phyloP scores from a whole-genome alignment of 2,113 vertebrate species.

The Blennius ocellaris region DNA sequence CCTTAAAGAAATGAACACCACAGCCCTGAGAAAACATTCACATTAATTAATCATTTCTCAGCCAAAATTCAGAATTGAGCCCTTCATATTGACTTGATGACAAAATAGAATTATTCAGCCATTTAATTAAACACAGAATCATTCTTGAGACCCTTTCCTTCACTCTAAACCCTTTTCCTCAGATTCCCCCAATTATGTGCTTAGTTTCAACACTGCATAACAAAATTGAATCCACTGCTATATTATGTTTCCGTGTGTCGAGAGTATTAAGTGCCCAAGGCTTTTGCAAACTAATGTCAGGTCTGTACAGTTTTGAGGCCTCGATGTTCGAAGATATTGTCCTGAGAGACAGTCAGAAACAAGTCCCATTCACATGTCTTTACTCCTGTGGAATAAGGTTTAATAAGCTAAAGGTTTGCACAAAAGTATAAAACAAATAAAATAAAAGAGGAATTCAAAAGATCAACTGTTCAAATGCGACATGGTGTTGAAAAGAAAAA shows the following conservation, averaged over 20 bases:
- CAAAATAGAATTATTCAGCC: slow-evolving; percentile 34
- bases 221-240: slow-evolving; percentile 42
- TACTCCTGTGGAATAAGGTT: too few relatives aligned
- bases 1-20: too few relatives aligned
- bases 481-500: too few relatives aligned
- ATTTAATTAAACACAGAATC: slow-evolving; percentile 10
- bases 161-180: neutral
- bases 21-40: too few relatives aligned
- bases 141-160: neutral
- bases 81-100: too few relatives aligned
- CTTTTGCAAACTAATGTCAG: slow-evolving; percentile 6
- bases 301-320: neutral
- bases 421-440: too few relatives aligned
- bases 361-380: too few relatives aligned
- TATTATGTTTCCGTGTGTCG: slow-evolving; percentile 34
- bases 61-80: too few relatives aligned
- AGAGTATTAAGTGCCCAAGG: slow-evolving; percentile 1
- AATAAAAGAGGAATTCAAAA: too few relatives aligned
- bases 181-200: neutral
- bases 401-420: too few relatives aligned
- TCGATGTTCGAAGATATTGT: neutral
- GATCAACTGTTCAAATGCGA: too few relatives aligned
- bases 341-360: neutral
- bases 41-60: too few relatives aligned
- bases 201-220: slow-evolving; percentile 22